Conservation (phyloP, 2,113 vertebrate species). For the Eptatretus burgeri region DNA sequence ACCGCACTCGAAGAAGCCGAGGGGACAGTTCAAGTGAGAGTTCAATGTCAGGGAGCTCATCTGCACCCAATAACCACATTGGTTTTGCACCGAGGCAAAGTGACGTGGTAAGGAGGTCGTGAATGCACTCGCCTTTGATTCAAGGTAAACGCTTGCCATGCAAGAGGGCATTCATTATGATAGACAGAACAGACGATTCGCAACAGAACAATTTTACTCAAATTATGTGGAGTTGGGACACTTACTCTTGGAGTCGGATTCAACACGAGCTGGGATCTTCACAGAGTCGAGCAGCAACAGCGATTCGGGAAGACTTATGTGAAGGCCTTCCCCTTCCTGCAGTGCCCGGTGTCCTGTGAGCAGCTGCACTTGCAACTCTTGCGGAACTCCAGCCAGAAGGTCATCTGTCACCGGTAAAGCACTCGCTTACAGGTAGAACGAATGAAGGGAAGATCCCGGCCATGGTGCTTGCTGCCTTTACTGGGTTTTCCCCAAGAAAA, state of each 20-base stretch:
- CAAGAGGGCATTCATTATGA: too few relatives aligned
- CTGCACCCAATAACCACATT: constrained; percentile 14
- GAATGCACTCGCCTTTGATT: too few relatives aligned
- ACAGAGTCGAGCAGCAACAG: constrained; percentile 41
- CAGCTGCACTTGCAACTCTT: constrained; percentile 68
- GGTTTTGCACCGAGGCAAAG: too few relatives aligned
- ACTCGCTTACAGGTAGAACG: background rate
- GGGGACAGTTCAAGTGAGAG: constrained; percentile 56
- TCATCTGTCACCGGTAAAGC: constrained; percentile 25
- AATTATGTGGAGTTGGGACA: background rate
- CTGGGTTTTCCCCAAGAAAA: too few relatives aligned
- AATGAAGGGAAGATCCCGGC: background rate
- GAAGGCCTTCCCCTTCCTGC: constrained; percentile 57
- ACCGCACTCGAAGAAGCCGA: constrained; percentile 59
- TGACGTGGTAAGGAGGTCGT: too few relatives aligned
- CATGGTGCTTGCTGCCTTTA: too few relatives aligned
- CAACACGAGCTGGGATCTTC: constrained; percentile 32
- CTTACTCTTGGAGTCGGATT: constrained; percentile 30
- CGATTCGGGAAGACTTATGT: constrained; percentile 52
- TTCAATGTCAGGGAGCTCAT: constrained; percentile 23
- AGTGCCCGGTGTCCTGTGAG: constrained; percentile 57
- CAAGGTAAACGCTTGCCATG: too few relatives aligned
- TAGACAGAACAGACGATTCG: too few relatives aligned
- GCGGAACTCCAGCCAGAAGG: constrained; percentile 70
- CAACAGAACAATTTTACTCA: background rate